Evolutionary conservation across 1,140 invertebrate genomes (phyloP), one percentile per base, ranked within the genome.

Genomic region (Apis cerana): DNA sequence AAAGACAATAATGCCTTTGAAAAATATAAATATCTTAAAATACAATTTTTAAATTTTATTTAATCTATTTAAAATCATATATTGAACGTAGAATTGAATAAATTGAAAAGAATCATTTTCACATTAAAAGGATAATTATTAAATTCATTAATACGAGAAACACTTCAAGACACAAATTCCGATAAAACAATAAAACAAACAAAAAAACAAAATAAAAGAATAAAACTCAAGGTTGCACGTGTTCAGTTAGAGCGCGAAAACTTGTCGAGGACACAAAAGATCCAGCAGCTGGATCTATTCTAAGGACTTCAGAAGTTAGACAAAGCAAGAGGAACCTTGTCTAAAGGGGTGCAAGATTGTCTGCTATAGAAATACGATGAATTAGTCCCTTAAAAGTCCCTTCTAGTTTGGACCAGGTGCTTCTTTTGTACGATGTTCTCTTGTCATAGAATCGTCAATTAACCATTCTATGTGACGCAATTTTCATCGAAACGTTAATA

Each of bases 331-430:
- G 65, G 62, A 43, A 33, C 27, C 5, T 4, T n/a, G 23, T 58
- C 74, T 59, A 58, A 64, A 85, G 52, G 61, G 65, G 80, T 69
- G 50, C 19, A 68, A 48, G 80, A 69, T 77, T 21, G 65, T 48
- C 2, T 23, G 43, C 15, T 8, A 54, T 23, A n/a, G 62, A 69
- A 83, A 77, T 19, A 74, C 67, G 27, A 17, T 48, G 61, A 33
- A 72, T 50, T 62, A 62, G 52, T 68, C 50, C 59, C 70, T 75
- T 10, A 11, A 62, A 52, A 76, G 10, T 33, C 43, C 62, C 50
- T 74, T 68, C 50, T 8, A 72, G 61, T 23, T n/a, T n/a, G 15
- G 64, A 4, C 48, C 69, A 83, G 75, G 54, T 86, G 72, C 17
- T n/a, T 62, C 56, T 50, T 83, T 86, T 76, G 19, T 68, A 7